Evolutionary conservation across 1,140 invertebrate genomes (phyloP).

Genomic region (Lepidurus arcticus): DNA sequence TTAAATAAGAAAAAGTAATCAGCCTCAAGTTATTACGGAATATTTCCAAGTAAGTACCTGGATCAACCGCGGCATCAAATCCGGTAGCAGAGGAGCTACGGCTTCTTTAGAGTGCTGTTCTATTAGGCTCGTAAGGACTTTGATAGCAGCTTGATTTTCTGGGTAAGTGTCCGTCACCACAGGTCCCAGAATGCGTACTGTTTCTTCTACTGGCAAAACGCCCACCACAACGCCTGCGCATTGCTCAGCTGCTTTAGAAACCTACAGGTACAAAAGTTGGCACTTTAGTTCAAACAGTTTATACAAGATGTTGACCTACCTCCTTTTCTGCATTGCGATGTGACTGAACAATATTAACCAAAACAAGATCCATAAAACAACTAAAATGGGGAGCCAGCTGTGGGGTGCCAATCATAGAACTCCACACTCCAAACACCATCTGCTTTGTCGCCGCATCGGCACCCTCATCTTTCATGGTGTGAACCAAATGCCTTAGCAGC

Average conservation of each 20-base stretch:
- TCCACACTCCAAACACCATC: constrained; percentile 52
- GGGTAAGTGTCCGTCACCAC: constrained; percentile 81
- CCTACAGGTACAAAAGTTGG: constrained; percentile 42
- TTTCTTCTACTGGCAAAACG: constrained; percentile 62
- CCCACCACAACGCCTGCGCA: constrained; percentile 65
- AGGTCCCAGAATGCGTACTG: constrained; percentile 63
- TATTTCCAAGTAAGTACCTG: constrained; percentile 52
- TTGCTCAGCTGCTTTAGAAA: constrained; percentile 55
- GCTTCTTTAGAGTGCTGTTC: constrained; percentile 61
- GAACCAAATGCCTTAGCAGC: constrained; percentile 29
- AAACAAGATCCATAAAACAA: constrained; percentile 79
- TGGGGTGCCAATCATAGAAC: constrained; percentile 61
- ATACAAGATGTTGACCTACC: constrained; percentile 46
- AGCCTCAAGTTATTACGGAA: constrained; percentile 29
- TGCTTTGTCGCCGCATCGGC: constrained; percentile 44
- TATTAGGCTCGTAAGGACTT: constrained; percentile 81
- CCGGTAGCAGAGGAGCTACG: constrained; percentile 64
- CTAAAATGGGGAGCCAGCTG: constrained; percentile 69
- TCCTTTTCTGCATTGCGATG: constrained; percentile 71
- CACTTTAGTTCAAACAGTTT: constrained; percentile 23
- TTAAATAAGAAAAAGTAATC: constrained; percentile 46
- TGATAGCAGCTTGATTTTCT: constrained; percentile 81
- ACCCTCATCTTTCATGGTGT: constrained; percentile 43
- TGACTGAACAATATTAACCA: constrained; percentile 76
- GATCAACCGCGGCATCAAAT: constrained; percentile 80